phyloP scores from a whole-genome alignment of 2,113 vertebrate species.

The Pachypanchax playfairii region DNA sequence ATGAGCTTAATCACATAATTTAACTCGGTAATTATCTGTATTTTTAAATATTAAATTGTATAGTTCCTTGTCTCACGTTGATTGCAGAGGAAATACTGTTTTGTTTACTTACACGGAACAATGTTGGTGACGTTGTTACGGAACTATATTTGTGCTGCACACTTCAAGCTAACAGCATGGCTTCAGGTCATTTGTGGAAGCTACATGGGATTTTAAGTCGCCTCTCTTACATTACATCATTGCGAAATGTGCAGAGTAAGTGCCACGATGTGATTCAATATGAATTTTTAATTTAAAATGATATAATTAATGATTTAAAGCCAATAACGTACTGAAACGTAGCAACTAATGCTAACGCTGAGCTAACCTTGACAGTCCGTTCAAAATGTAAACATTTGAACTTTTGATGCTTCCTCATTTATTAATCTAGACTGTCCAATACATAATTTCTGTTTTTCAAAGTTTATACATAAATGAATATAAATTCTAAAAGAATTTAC shows the following conservation, averaged over 20 bases:
- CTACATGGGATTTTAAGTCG: slow-evolving; percentile 33
- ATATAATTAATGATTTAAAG: neutral
- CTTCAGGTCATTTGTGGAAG: slow-evolving; percentile 58
- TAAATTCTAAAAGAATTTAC: no score
- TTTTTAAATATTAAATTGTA: no score
- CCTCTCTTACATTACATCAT: neutral
- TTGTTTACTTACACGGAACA: no score
- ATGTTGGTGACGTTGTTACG: slow-evolving; percentile 21
- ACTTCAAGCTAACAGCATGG: slow-evolving; percentile 56
- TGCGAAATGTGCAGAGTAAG: slow-evolving; percentile 52
- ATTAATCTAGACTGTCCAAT: no score
- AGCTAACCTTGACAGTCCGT: slow-evolving; percentile 52
- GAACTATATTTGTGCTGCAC: slow-evolving; percentile 32
- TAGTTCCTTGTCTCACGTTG: no score
- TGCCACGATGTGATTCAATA: rapidly evolving
- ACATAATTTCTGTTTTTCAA: no score
- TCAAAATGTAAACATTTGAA: neutral
- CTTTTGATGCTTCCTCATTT: neutral
- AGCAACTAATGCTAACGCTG: slow-evolving; percentile 17
- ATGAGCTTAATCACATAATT: no score
- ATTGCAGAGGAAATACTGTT: no score
- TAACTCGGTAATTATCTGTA: no score
- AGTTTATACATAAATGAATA: no score
- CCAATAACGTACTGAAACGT: neutral
- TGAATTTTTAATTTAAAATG: neutral